Percentiles rank a stretch among this genome's conserved stretches.
Evolutionary conservation across 1,140 invertebrate species (phyloP).

Genomic region (Diachasmimorpha longicaudata): DNA sequence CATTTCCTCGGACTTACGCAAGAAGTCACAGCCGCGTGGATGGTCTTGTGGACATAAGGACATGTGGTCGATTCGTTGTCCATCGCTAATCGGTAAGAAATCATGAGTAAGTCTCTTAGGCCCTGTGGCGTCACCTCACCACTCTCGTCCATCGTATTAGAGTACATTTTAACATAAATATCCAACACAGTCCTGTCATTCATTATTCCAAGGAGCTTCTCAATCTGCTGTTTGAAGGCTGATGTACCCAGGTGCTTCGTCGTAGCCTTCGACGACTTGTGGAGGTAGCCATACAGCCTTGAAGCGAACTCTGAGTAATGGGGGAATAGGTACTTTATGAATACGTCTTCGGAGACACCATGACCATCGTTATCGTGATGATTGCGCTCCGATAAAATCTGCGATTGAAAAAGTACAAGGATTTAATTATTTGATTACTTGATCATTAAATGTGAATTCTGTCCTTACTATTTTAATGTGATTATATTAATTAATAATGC

Average conservation of each 20-base stretch:
- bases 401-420: neutral
- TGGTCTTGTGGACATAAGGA: constrained; percentile 70
- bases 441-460: neutral
- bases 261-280: constrained; percentile 66
- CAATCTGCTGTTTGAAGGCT: constrained; percentile 74
- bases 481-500: too few species aligned
- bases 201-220: constrained; percentile 72
- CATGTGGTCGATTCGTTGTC: constrained; percentile 68
- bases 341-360: constrained; percentile 37
- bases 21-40: constrained; percentile 73
- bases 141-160: constrained; percentile 53
- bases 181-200: constrained; percentile 71
- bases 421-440: neutral
- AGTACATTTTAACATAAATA: constrained; percentile 71
- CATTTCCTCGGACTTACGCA: constrained; percentile 61
- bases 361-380: constrained; percentile 8
- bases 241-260: constrained; percentile 67
- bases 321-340: constrained; percentile 78
- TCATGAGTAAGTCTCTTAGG: constrained; percentile 70
- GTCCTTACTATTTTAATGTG: too few species aligned
- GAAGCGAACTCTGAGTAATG: constrained; percentile 75
- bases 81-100: constrained; percentile 78
- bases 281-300: constrained; percentile 71
- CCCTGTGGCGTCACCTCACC: constrained; percentile 66
- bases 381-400: constrained; percentile 21